A percentile compares a stretch with the other conserved stretches of the same genome.
These are phyloP conservation scores for Sphenopsis melanotis DNA, from an alignment of 2,797 vertebrate species.

Conservation along the genomic window DNA sequence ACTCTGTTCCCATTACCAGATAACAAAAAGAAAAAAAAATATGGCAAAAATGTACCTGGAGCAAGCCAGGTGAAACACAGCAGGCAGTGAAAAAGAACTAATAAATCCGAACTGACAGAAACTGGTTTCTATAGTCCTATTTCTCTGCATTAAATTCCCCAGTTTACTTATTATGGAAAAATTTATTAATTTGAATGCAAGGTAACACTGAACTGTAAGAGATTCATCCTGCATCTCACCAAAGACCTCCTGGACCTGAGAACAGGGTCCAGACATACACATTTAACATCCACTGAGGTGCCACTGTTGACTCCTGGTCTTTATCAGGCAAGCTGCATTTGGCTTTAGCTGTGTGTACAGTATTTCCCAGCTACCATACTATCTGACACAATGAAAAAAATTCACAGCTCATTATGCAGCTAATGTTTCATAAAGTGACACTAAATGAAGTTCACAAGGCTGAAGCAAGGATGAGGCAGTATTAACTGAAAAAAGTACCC, in stretches of 20 bases:
- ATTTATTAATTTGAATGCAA: neutral
- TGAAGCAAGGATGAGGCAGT: neutral
- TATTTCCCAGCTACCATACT: neutral
- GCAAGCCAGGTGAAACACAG: neutral
- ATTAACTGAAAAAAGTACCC: neutral
- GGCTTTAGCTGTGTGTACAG: neutral
- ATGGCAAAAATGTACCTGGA: neutral
- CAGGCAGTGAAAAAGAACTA: neutral
- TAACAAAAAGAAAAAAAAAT: neutral
- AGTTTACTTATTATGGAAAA: neutral
- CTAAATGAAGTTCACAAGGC: neutral
- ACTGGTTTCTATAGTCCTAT: neutral
- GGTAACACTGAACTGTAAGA: accelerated
- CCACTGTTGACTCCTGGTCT: neutral
- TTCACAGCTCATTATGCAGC: neutral
- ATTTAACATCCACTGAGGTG: neutral
- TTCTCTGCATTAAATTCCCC: neutral
- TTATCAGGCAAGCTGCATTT: neutral
- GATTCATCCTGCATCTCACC: neutral
- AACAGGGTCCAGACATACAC: neutral
- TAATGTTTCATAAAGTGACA: neutral
- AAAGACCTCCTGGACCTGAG: neutral
- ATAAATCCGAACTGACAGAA: neutral
- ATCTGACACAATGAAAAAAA: neutral
- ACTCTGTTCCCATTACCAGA: neutral